A percentile compares a stretch with the other conserved stretches of the same genome.
Evolutionary conservation across 1,140 invertebrate genomes (phyloP).

Genomic region (Psilanteris sp.): DNA sequence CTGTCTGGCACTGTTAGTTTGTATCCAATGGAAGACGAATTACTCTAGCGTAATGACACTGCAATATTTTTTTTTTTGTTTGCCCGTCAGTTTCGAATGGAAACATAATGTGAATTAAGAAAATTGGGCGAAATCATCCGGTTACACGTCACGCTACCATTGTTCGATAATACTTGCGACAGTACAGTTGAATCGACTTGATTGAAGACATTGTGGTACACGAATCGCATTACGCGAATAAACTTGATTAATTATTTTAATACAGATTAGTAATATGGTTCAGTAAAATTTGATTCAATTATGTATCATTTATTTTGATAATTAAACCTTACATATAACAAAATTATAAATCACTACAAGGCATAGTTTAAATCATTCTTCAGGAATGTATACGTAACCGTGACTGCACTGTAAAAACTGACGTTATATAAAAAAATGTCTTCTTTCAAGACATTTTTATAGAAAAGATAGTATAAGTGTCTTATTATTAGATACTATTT

Average conservation of each 20-base stretch:
- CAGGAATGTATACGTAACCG: too few species aligned
- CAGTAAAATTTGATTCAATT: too few species aligned
- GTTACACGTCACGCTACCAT: constrained; percentile 18
- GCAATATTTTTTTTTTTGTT: constrained; percentile 21
- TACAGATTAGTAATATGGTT: constrained; percentile 20
- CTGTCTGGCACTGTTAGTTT: constrained; percentile 47
- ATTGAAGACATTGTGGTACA: constrained; percentile 36
- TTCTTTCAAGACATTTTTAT: too few species aligned
- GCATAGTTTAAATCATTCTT: too few species aligned
- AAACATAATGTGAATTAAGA: constrained; percentile 13
- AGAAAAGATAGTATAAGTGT: too few species aligned
- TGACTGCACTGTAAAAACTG: too few species aligned
- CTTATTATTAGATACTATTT: too few species aligned
- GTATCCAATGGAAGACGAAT: constrained; percentile 47
- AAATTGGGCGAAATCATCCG: constrained; percentile 30
- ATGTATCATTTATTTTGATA: too few species aligned
- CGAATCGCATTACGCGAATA: constrained; percentile 8
- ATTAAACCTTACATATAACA: too few species aligned
- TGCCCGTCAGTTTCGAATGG: constrained; percentile 10
- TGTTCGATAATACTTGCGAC: constrained; percentile 26
- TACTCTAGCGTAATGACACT: constrained; percentile 29
- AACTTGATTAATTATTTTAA: constrained; percentile 35
- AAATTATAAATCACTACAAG: too few species aligned
- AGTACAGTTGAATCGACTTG: constrained; percentile 26
- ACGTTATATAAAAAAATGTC: too few species aligned